Percentiles rank a stretch among this genome's conserved stretches.
Conservation (phyloP, 2,797 vertebrate species). For the Melopsittacus undulatus region DNA sequence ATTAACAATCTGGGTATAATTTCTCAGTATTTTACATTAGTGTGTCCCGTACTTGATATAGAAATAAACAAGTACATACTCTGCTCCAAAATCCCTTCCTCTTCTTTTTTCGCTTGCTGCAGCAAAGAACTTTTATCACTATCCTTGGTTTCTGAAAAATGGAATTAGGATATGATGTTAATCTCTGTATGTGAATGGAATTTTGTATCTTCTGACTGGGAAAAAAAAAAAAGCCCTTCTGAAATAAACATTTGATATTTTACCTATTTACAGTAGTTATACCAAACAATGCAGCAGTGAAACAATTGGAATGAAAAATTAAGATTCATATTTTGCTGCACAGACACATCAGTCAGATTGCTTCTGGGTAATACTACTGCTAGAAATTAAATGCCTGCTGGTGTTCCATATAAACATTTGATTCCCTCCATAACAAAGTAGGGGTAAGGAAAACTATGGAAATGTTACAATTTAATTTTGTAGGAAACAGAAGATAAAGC, state of each 20-base stretch:
- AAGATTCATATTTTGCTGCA: not conserved
- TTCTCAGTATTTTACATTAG: not conserved
- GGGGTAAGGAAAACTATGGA: not conserved
- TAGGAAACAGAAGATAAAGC: not conserved
- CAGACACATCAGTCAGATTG: not conserved
- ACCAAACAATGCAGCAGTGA: not conserved
- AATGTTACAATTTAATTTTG: not conserved
- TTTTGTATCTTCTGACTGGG: not conserved
- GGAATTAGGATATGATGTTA: slow-evolving; percentile 21
- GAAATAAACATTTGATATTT: not conserved
- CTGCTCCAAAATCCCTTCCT: slow-evolving; percentile 82
- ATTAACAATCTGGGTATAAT: not conserved
- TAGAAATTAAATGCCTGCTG: not conserved
- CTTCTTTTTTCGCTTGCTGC: slow-evolving; percentile 78
- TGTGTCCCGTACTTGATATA: not conserved
- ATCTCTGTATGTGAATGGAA: not conserved
- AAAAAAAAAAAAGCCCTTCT: not conserved
- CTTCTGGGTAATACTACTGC: not conserved
- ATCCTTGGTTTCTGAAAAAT: slow-evolving; percentile 70
- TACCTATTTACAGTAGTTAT: not conserved
- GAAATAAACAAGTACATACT: slow-evolving; percentile 78
- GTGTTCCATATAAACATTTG: not conserved
- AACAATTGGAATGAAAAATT: not conserved
- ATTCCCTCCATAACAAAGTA: not conserved
- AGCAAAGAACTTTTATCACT: slow-evolving; percentile 65